Conservation (phyloP, 2,888 invertebrate species). For the Lamellibrachia satsuma region DNA sequence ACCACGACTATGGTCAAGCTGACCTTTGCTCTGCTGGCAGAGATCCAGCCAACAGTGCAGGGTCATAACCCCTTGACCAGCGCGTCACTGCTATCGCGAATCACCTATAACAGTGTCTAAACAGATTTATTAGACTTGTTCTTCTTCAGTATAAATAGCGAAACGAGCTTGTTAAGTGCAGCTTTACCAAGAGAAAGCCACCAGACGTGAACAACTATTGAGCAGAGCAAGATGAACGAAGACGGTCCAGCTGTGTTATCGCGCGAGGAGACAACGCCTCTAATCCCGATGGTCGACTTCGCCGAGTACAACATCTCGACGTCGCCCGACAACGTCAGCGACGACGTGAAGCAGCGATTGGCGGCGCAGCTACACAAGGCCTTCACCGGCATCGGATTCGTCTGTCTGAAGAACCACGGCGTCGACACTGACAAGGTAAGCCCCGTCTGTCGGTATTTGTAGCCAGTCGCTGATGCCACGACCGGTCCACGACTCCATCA, state of each 20-base stretch:
- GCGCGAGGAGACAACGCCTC: background rate
- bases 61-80: background rate
- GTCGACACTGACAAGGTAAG: background rate
- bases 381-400: background rate
- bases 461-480: background rate
- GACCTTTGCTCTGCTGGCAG: background rate
- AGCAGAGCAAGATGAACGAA: background rate
- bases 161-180: background rate
- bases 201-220: background rate
- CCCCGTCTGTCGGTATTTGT: background rate
- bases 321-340: background rate
- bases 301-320: background rate
- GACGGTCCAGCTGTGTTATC: background rate
- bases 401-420: constrained; percentile 10
- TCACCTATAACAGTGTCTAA: background rate
- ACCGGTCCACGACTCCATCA: background rate
- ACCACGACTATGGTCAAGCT: background rate
- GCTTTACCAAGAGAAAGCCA: background rate
- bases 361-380: background rate
- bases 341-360: background rate
- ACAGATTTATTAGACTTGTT: background rate
- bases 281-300: background rate
- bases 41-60: background rate
- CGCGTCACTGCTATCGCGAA: background rate
- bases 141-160: background rate